phyloP scores from a whole-genome alignment of 1,140 invertebrate species.

The Gonatopus flavifemur region DNA sequence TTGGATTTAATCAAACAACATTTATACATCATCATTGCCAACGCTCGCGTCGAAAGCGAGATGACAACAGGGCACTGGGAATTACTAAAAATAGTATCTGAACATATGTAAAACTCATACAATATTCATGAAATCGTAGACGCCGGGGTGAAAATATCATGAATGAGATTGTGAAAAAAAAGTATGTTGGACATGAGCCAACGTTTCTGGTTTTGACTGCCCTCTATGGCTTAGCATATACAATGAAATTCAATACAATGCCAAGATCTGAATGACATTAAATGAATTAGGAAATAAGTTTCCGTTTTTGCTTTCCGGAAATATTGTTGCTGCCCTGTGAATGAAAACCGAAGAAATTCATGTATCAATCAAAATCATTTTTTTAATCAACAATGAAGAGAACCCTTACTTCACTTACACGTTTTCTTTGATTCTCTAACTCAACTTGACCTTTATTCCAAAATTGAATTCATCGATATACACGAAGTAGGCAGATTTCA shows the following conservation, averaged over 20 bases:
- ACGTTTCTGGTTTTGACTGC: slow-evolving; percentile 17
- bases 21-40: background rate
- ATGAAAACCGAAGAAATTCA: no score
- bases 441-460: no score
- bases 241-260: background rate
- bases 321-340: background rate
- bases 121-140: background rate
- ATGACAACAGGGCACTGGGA: background rate
- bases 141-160: slow-evolving; percentile 33
- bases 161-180: slow-evolving; percentile 44
- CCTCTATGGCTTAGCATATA: background rate
- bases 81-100: background rate
- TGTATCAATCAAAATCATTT: no score
- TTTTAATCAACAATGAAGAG: no score
- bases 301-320: background rate
- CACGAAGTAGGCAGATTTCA: no score
- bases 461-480: no score
- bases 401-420: no score
- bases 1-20: no score
- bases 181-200: slow-evolving; percentile 42
- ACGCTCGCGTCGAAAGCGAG: background rate
- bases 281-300: background rate
- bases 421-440: no score
- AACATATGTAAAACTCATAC: background rate
- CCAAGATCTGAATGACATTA: background rate